Evolutionary conservation across 2,797 vertebrate genomes (phyloP).

Genomic region (Argyrosomus regius): DNA sequence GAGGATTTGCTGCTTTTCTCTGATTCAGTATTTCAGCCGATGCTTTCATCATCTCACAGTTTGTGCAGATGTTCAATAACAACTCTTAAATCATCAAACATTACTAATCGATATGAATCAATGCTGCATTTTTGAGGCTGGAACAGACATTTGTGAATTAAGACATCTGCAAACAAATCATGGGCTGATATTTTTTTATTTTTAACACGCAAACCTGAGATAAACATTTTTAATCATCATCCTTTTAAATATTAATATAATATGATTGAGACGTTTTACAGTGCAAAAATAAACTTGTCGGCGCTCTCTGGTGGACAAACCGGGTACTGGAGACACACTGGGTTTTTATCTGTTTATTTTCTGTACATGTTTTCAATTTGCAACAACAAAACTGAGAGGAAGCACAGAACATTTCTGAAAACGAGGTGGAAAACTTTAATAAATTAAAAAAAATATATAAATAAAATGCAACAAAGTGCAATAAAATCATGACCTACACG

Average conservation of each 20-base stretch:
- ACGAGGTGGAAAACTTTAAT: background rate
- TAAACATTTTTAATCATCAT: too few species aligned
- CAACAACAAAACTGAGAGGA: background rate
- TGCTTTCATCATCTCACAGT: background rate
- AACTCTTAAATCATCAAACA: background rate
- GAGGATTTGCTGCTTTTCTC: too few species aligned
- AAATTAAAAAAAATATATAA: background rate
- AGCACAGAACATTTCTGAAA: rapidly evolving
- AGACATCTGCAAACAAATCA: background rate
- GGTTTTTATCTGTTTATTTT: background rate
- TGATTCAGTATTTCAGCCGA: background rate
- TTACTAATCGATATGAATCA: background rate
- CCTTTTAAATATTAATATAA: too few species aligned
- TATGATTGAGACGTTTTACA: background rate
- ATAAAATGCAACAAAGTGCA: background rate
- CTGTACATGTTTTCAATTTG: too few species aligned
- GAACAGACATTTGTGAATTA: background rate
- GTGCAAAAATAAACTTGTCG: background rate
- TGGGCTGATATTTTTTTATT: background rate
- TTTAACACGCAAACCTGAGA: background rate
- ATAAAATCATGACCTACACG: background rate
- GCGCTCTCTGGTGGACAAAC: background rate
- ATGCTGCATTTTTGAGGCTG: too few species aligned
- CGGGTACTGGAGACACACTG: background rate
- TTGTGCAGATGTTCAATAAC: background rate